A percentile compares a stretch with the other conserved stretches of the same genome.
Evolutionary conservation across 1,140 invertebrate species (phyloP).

Genomic region (Gryon sp.): DNA sequence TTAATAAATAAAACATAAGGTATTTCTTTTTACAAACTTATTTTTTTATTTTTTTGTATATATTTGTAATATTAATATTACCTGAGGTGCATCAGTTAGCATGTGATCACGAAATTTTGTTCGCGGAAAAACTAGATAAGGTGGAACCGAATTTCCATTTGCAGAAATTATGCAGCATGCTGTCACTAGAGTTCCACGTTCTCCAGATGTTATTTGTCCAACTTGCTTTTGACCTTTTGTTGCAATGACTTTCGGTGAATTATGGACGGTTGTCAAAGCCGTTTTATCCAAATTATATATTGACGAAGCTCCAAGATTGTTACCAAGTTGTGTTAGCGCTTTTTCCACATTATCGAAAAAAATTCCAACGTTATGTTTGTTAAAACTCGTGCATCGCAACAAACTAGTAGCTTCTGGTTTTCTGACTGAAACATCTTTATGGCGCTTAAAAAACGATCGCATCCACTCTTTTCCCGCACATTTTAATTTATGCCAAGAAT

Average conservation of each 20-base stretch:
- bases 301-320: conserved; percentile 24
- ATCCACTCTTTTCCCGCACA: conserved; percentile 74
- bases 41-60: neutral
- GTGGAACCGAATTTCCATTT: conserved; percentile 68
- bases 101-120: conserved; percentile 67
- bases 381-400: conserved; percentile 72
- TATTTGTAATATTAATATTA: conserved; percentile 20
- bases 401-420: conserved; percentile 74
- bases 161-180: conserved; percentile 69
- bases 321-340: conserved; percentile 54
- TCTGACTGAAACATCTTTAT: conserved; percentile 67
- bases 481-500: conserved; percentile 63
- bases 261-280: conserved; percentile 59
- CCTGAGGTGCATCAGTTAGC: conserved; percentile 66
- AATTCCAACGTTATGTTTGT: conserved; percentile 66
- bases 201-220: conserved; percentile 54
- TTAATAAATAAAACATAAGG: too few species aligned
- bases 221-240: conserved; percentile 68
- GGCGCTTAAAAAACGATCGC: conserved; percentile 70
- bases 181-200: conserved; percentile 70
- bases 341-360: conserved; percentile 71
- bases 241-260: conserved; percentile 62
- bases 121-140: conserved; percentile 68
- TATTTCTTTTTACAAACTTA: too few species aligned
- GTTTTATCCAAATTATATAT: conserved; percentile 70